phyloP scores from a whole-genome alignment of 2,113 vertebrate genomes.

The Madoqua kirkii region DNA sequence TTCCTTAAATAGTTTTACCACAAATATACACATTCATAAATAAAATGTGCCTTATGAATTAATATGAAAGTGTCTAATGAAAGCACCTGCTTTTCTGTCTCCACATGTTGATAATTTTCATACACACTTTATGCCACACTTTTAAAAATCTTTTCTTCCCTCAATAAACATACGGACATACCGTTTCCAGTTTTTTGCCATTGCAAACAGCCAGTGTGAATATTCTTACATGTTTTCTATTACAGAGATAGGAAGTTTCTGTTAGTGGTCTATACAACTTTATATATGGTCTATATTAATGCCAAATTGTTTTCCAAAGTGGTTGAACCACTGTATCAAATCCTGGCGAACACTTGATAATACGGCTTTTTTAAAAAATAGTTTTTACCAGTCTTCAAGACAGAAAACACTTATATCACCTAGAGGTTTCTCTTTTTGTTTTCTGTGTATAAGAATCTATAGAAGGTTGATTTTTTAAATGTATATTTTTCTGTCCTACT shows the following conservation, averaged over 20 bases:
- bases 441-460: background rate
- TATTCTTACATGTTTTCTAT: background rate
- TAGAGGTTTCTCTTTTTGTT: background rate
- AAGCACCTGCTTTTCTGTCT: background rate
- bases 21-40: background rate
- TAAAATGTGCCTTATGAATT: background rate
- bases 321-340: background rate
- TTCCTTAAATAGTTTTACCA: background rate
- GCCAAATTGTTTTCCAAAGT: background rate
- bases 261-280: background rate
- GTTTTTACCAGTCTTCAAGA: background rate
- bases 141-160: background rate
- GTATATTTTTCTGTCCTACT: background rate
- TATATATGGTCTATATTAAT: background rate
- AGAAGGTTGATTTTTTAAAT: background rate
- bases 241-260: background rate
- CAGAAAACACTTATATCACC: background rate
- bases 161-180: background rate
- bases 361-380: background rate
- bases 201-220: background rate
- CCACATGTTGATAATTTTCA: background rate
- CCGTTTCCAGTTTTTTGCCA: background rate
- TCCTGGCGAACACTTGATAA: background rate
- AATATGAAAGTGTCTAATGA: background rate
- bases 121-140: background rate